Evolutionary conservation across 2,888 invertebrate species (phyloP).

Genomic region (Catonia carolina): DNA sequence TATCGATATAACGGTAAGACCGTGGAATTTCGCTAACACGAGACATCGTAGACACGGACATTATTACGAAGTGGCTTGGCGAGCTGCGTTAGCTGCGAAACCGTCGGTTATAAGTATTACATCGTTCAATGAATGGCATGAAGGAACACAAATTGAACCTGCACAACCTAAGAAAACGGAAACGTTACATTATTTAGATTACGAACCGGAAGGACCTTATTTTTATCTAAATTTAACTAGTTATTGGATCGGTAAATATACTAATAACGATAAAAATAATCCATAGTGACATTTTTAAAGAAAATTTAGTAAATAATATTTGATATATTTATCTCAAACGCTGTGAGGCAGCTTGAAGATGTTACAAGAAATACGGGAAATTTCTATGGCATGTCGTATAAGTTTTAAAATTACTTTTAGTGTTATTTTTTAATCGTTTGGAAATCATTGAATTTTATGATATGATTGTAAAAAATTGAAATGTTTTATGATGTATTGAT

Average conservation of each 20-base stretch:
- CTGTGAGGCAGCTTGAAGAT: no score
- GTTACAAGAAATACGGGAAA: no score
- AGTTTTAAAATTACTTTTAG: no score
- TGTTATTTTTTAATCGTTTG: no score
- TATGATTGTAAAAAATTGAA: no score
- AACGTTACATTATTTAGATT: constrained; percentile 49
- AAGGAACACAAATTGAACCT: constrained; percentile 68
- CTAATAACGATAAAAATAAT: background rate
- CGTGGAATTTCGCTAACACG: constrained; percentile 52
- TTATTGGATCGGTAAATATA: constrained; percentile 47
- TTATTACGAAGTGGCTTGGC: constrained; percentile 59
- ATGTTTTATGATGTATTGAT: no score
- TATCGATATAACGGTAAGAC: constrained; percentile 54
- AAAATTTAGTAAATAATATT: no score
- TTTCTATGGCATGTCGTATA: no score
- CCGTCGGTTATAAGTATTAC: constrained; percentile 56
- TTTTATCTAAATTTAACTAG: constrained; percentile 59
- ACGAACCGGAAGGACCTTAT: constrained; percentile 52
- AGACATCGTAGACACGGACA: constrained; percentile 50
- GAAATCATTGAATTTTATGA: no score
- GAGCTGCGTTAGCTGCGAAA: constrained; percentile 51
- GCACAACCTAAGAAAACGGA: constrained; percentile 46
- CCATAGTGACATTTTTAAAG: no score
- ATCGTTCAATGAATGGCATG: constrained; percentile 69
- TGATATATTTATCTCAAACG: no score